Conservation (phyloP, 2,888 invertebrate species). For the Andrena haemorrhoa region DNA sequence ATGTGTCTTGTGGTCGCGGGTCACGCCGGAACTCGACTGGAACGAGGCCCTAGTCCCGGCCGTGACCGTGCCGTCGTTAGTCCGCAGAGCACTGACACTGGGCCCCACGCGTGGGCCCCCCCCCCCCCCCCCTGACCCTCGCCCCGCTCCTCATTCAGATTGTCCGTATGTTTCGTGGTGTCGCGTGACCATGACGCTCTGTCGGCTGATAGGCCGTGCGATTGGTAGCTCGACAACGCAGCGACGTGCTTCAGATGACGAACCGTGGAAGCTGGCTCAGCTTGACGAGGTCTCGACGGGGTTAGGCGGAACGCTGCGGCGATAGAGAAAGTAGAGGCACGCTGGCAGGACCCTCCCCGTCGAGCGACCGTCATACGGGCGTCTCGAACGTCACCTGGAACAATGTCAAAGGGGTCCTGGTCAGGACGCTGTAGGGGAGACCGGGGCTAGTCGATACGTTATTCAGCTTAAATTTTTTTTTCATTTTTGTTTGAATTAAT, state of each 20-base stretch:
- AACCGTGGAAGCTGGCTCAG: constrained; percentile 52
- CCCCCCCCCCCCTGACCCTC: constrained; percentile 14
- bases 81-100: constrained; percentile 20
- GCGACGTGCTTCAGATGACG: constrained; percentile 54
- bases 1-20: constrained; percentile 33
- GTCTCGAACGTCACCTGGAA: constrained; percentile 83
- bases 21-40: constrained; percentile 2
- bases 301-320: constrained; percentile 80
- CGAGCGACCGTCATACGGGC: constrained; percentile 83
- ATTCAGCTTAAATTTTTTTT: too few relatives aligned
- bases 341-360: constrained; percentile 82
- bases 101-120: constrained; percentile 11
- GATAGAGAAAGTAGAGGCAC: constrained; percentile 80
- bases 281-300: constrained; percentile 74
- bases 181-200: constrained; percentile 25
- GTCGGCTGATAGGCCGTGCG: constrained; percentile 42
- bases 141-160: not conserved
- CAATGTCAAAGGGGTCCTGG: not conserved
- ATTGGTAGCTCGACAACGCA: constrained; percentile 33
- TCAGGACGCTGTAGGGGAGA: not conserved
- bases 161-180: constrained; percentile 4
- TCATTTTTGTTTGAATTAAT: too few relatives aligned
- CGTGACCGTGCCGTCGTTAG: not conserved
- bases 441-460: too few relatives aligned
- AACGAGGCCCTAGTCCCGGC: not conserved